Percentiles rank a stretch among this genome's conserved stretches.
These are phyloP conservation scores for Sibirionetta formosa DNA, from an alignment of 2,797 vertebrate species.

Conservation along the genomic window DNA sequence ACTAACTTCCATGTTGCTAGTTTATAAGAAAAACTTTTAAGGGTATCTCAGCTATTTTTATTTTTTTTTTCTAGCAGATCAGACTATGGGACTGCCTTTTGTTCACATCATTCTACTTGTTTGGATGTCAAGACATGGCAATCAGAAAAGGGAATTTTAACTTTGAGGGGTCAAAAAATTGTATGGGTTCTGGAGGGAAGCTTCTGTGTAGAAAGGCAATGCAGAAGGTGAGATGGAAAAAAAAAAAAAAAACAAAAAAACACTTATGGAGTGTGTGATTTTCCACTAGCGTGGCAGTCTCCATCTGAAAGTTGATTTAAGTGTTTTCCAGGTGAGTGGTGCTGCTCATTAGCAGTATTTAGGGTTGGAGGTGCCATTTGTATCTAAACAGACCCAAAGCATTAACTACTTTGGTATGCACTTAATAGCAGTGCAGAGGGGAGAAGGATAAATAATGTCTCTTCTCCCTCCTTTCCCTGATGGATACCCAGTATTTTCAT, in stretches of 20 bases:
- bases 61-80: neutral
- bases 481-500: neutral
- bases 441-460: neutral
- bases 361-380: neutral
- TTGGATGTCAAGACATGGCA: neutral
- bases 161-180: neutral
- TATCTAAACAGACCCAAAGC: neutral
- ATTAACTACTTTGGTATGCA: neutral
- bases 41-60: neutral
- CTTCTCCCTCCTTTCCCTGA: neutral
- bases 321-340: neutral
- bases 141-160: neutral
- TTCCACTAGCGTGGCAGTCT: neutral
- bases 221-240: neutral
- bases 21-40: neutral
- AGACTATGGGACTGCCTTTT: neutral
- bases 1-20: neutral
- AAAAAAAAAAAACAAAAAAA: neutral
- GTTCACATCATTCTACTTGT: neutral
- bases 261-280: fast-evolving
- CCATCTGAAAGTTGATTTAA: neutral
- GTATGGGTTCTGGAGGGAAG: neutral
- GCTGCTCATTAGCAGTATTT: neutral
- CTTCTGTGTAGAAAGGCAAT: neutral
- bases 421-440: neutral